These are phyloP conservation scores for Cuculus canorus DNA, from an alignment of 2,797 vertebrate genomes.

Conservation along the genomic window DNA sequence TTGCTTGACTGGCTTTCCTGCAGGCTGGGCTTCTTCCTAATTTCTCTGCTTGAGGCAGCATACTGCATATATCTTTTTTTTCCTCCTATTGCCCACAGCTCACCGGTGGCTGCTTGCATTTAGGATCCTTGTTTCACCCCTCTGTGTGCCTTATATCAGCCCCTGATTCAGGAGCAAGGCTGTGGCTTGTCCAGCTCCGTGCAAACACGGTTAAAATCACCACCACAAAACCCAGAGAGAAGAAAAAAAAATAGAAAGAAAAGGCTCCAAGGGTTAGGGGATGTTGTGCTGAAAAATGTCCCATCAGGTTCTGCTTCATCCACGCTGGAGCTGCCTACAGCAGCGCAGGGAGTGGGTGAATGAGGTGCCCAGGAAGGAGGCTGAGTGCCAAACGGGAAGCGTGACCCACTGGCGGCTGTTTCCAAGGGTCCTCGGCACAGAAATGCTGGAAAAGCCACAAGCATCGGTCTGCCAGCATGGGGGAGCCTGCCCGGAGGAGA, in stretches of 20 bases:
- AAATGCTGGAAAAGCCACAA: not conserved
- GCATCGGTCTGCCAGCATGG: not conserved
- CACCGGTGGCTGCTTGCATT: not conserved
- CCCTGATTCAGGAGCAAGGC: not conserved
- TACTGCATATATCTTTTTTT: not conserved
- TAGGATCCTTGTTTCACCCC: not conserved
- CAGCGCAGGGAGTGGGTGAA: not conserved
- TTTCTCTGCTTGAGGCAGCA: not conserved
- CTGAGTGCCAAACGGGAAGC: constrained; percentile 24
- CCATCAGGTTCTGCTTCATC: not conserved
- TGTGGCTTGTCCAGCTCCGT: not conserved
- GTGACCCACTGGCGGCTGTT: not conserved
- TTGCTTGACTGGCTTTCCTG: not conserved
- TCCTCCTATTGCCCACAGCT: not conserved
- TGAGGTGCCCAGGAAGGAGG: constrained; percentile 55
- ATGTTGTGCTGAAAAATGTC: constrained; percentile 32
- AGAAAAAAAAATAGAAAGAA: not conserved
- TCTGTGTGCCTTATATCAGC: not conserved
- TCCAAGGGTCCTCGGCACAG: not conserved
- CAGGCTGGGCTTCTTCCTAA: not conserved
- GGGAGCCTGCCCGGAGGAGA: constrained; percentile 21
- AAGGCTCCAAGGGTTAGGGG: constrained; percentile 46
- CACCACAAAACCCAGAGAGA: not conserved
- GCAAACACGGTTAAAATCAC: not conserved
- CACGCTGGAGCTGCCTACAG: not conserved